These are phyloP conservation scores for Diplolepis rosae DNA, from an alignment of 2,888 invertebrate species.

Conservation along the genomic window DNA sequence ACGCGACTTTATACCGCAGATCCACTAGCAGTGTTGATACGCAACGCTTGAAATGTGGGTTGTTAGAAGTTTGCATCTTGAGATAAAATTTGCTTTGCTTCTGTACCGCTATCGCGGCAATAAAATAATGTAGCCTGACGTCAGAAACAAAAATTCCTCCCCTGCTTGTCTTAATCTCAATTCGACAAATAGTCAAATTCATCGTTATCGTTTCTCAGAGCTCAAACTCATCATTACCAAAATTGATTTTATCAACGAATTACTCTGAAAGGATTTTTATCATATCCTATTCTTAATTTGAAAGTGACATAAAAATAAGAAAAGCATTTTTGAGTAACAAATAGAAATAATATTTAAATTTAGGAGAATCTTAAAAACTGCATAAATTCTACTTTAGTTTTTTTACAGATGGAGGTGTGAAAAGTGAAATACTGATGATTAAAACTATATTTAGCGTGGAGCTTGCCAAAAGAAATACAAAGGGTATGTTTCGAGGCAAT, in stretches of 20 bases:
- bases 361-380: too few species aligned
- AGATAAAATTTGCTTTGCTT: conserved; percentile 51
- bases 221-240: not conserved
- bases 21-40: conserved; percentile 26
- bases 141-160: conserved; percentile 31
- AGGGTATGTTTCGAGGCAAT: conserved; percentile 6
- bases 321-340: too few species aligned
- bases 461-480: conserved; percentile 27
- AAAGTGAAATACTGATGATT: not conserved
- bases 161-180: conserved; percentile 3
- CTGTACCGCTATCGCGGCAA: conserved; percentile 54
- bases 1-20: conserved; percentile 28
- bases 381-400: too few species aligned
- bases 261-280: not conserved
- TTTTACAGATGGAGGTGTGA: not conserved
- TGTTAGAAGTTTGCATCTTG: conserved; percentile 30
- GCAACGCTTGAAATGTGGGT: conserved; percentile 45
- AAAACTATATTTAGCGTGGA: conserved; percentile 11
- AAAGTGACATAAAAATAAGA: not conserved
- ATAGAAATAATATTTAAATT: too few species aligned
- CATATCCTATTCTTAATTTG: not conserved
- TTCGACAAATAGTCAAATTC: conserved; percentile 16
- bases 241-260: not conserved
- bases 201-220: not conserved
- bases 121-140: conserved; percentile 40